Conservation (phyloP, 2,113 vertebrate genomes). For the Corythaeola cristata region DNA sequence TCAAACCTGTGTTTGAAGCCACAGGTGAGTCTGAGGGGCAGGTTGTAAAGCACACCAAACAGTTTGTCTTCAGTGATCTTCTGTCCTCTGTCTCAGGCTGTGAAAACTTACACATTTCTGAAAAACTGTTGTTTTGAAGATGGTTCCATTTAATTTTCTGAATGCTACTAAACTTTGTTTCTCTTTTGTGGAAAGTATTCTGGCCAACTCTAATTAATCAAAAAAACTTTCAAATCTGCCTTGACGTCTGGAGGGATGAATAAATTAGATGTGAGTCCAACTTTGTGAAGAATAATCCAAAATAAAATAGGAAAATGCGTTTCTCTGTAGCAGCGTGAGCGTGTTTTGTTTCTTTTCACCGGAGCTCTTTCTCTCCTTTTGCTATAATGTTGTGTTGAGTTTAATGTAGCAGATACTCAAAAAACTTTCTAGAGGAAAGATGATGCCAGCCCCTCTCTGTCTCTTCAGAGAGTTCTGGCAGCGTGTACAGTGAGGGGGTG, state of each 20-base stretch:
- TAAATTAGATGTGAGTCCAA: background rate
- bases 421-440: background rate
- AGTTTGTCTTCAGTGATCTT: background rate
- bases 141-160: background rate
- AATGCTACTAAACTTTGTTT: background rate
- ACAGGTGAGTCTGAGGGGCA: background rate
- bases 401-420: background rate
- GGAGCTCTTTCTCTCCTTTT: background rate
- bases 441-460: background rate
- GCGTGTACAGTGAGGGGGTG: background rate
- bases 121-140: background rate
- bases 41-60: background rate
- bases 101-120: background rate
- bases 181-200: background rate
- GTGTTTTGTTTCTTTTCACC: background rate
- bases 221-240: background rate
- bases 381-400: background rate
- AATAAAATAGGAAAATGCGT: slow-evolving; percentile 5
- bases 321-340: background rate
- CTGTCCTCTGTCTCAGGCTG: background rate
- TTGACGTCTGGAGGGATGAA: background rate
- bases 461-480: background rate
- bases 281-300: background rate
- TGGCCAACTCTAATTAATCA: background rate
- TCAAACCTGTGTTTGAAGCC: background rate